A percentile compares a stretch with the other conserved stretches of the same genome.
These are phyloP conservation scores for Scrobipalpa atriplicella DNA, from an alignment of 2,888 invertebrate genomes.

Conservation along the genomic window DNA sequence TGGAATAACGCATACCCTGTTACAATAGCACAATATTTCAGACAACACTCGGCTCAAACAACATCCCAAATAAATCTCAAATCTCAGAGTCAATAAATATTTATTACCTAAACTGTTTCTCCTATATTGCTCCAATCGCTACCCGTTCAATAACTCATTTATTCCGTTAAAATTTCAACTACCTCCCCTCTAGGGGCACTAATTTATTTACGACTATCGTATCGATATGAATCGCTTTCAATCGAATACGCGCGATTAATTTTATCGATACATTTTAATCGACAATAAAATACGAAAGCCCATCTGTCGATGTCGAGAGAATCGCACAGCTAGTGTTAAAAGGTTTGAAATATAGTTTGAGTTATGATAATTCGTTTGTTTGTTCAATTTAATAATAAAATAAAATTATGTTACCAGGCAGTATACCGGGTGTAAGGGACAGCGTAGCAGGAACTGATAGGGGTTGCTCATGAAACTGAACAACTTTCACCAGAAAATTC, in stretches of 20 bases:
- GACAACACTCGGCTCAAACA: not conserved
- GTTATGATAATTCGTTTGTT: conserved; percentile 3
- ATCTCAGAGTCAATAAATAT: conserved; percentile 1
- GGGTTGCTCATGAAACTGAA: too few relatives aligned
- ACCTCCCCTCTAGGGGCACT: conserved; percentile 32
- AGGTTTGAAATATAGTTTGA: conserved; percentile 38
- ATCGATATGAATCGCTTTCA: conserved; percentile 44
- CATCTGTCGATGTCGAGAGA: conserved; percentile 56
- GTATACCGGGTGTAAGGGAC: too few relatives aligned
- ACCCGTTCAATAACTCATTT: conserved; percentile 21
- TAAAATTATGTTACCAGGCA: too few relatives aligned
- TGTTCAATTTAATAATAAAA: not conserved
- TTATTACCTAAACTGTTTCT: conserved; percentile 12
- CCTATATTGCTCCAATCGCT: conserved; percentile 3
- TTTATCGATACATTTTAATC: conserved; percentile 46
- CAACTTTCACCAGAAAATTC: too few relatives aligned
- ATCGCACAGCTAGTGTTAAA: conserved; percentile 35
- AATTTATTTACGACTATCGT: conserved; percentile 36
- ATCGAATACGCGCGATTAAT: conserved; percentile 50
- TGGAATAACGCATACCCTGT: not conserved
- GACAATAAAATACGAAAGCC: conserved; percentile 45
- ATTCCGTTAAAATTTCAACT: conserved; percentile 32
- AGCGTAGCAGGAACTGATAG: too few relatives aligned
- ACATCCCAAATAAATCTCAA: conserved; percentile 3
- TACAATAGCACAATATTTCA: not conserved